These are phyloP conservation scores for Trochalopteron elliotii DNA, from an alignment of 2,113 vertebrate species.

Conservation along the genomic window DNA sequence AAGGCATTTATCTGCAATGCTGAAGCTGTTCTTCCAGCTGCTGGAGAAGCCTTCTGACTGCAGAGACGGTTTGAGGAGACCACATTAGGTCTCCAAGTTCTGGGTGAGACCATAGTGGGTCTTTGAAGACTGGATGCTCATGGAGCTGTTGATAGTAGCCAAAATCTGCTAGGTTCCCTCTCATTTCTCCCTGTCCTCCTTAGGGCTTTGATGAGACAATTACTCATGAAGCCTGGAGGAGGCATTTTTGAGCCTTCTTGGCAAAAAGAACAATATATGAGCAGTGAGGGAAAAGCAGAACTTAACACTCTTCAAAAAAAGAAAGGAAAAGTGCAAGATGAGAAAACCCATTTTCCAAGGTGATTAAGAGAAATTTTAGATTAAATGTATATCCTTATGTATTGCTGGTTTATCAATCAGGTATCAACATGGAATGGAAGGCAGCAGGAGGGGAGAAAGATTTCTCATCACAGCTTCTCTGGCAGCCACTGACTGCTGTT, in stretches of 20 bases:
- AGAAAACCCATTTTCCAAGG: accelerated
- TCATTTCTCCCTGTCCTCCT: neutral
- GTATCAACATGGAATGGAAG: neutral
- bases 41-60: neutral
- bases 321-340: neutral
- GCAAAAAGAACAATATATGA: neutral
- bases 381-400: neutral
- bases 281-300: neutral
- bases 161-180: neutral
- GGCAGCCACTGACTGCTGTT: neutral
- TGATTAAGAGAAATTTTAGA: neutral
- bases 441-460: neutral
- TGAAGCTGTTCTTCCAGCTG: neutral
- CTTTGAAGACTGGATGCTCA: neutral
- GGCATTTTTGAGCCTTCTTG: neutral
- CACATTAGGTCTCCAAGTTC: neutral
- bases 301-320: neutral
- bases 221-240: neutral
- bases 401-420: neutral
- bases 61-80: neutral
- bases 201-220: neutral
- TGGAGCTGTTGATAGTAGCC: neutral
- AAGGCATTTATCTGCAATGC: neutral
- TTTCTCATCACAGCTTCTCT: neutral
- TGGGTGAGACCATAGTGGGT: neutral